These are phyloP conservation scores for Leguminivora glycinivorella DNA, from an alignment of 1,140 invertebrate genomes.

Conservation along the genomic window DNA sequence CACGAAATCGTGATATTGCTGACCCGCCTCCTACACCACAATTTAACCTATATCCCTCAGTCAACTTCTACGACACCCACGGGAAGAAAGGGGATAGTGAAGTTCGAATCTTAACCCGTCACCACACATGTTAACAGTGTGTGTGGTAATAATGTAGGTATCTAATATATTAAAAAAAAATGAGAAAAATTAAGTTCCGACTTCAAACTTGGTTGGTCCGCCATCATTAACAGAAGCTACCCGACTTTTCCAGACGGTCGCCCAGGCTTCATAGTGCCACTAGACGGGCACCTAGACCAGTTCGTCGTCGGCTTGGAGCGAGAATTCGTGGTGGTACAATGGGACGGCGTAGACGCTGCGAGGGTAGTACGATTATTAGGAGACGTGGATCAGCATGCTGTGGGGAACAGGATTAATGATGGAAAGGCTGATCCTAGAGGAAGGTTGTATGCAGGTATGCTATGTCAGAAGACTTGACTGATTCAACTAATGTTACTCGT, in stretches of 20 bases:
- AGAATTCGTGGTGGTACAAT: conserved; percentile 83
- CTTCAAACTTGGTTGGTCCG: too few relatives aligned
- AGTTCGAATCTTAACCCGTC: too few relatives aligned
- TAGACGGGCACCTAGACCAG: conserved; percentile 80
- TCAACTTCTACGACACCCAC: too few relatives aligned
- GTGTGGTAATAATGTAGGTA: too few relatives aligned
- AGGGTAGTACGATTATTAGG: conserved; percentile 76
- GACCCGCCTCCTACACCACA: too few relatives aligned
- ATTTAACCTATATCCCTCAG: too few relatives aligned
- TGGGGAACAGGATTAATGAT: conserved; percentile 88
- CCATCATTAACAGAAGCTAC: background rate
- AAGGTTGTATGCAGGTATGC: conserved; percentile 86
- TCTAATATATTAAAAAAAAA: too few relatives aligned
- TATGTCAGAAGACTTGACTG: background rate
- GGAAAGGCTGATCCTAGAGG: conserved; percentile 91
- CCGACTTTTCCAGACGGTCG: conserved; percentile 45
- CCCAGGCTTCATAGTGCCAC: conserved; percentile 84
- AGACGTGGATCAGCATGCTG: conserved; percentile 81
- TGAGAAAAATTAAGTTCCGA: background rate
- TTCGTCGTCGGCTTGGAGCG: conserved; percentile 84
- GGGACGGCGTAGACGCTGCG: conserved; percentile 81
- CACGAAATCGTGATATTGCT: too few relatives aligned
- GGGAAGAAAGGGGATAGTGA: too few relatives aligned
- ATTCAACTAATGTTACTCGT: too few relatives aligned
- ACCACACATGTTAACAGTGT: too few relatives aligned